Evolutionary conservation across 2,888 invertebrate species (phyloP).

Genomic region (Barypeithes pellucidus): DNA sequence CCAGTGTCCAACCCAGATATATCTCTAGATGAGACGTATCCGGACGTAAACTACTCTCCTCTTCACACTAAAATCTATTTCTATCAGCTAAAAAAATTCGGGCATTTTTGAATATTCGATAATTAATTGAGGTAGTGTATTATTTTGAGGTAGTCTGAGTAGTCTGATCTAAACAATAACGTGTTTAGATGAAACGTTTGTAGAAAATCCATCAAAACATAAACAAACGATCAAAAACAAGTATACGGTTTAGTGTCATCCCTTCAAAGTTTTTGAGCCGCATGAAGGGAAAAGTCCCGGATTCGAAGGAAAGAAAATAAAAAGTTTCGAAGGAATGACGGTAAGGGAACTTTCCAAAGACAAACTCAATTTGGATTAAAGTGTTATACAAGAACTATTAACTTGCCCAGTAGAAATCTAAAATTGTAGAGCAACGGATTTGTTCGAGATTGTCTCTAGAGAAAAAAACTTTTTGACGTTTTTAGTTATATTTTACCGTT

Average conservation of each 20-base stretch:
- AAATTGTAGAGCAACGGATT: slow-evolving; percentile 49
- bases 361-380: slow-evolving; percentile 67
- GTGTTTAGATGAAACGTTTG: slow-evolving; percentile 17
- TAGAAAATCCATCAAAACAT: slow-evolving; percentile 3
- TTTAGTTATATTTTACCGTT: slow-evolving; percentile 52
- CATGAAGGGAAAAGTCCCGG: slow-evolving; percentile 27
- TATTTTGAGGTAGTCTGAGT: background rate
- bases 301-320: slow-evolving; percentile 61
- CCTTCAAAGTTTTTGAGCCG: slow-evolving; percentile 28
- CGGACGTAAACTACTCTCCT: too few relatives aligned
- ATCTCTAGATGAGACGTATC: too few relatives aligned
- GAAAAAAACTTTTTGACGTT: slow-evolving; percentile 50
- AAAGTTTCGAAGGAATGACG: slow-evolving; percentile 38
- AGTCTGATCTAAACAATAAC: slow-evolving; percentile 18
- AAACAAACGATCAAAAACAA: slow-evolving; percentile 19
- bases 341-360: slow-evolving; percentile 62
- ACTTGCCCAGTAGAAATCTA: slow-evolving; percentile 54
- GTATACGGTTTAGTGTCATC: slow-evolving; percentile 32
- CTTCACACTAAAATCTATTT: too few relatives aligned
- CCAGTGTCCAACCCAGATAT: too few relatives aligned
- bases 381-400: slow-evolving; percentile 62
- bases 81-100: too few relatives aligned
- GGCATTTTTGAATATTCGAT: too few relatives aligned
- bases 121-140: background rate
- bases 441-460: slow-evolving; percentile 48